Evolutionary conservation across 2,888 invertebrate genomes (phyloP).

Genomic region (Protonemura montana): DNA sequence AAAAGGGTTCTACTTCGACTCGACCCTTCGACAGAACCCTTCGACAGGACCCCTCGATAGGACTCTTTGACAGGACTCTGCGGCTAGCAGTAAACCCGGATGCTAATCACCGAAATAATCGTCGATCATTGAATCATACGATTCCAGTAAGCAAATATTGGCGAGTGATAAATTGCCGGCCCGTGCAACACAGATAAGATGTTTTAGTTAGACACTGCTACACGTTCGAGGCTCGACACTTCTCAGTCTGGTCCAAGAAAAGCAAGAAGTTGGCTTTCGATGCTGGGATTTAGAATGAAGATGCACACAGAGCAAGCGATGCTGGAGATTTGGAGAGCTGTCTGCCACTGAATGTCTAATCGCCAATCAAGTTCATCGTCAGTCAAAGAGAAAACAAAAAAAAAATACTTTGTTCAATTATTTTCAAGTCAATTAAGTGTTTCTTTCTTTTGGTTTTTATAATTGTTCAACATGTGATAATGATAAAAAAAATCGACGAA

Average conservation of each 20-base stretch:
- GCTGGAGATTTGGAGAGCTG: not conserved
- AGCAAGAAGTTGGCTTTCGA: not conserved
- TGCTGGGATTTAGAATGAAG: not conserved
- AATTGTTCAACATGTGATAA: not conserved
- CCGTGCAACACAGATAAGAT: not conserved
- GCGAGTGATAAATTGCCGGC: not conserved
- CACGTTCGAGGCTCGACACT: not conserved
- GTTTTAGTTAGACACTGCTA: not conserved
- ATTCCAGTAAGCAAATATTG: not conserved
- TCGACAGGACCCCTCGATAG: too few relatives aligned
- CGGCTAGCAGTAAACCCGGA: not conserved
- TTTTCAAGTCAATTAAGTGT: not conserved
- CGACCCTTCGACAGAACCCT: too few relatives aligned
- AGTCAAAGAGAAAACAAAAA: too few relatives aligned
- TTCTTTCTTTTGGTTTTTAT: not conserved
- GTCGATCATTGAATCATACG: not conserved
- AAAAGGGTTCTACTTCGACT: too few relatives aligned
- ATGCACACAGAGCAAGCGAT: not conserved
- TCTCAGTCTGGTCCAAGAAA: not conserved
- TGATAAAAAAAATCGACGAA: not conserved
- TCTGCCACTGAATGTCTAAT: not conserved
- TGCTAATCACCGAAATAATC: not conserved
- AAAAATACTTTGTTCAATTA: too few relatives aligned
- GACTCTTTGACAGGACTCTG: too few relatives aligned
- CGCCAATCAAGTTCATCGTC: not conserved